phyloP scores from a whole-genome alignment of 2,888 invertebrate species.

The Clistopyga incitator region DNA sequence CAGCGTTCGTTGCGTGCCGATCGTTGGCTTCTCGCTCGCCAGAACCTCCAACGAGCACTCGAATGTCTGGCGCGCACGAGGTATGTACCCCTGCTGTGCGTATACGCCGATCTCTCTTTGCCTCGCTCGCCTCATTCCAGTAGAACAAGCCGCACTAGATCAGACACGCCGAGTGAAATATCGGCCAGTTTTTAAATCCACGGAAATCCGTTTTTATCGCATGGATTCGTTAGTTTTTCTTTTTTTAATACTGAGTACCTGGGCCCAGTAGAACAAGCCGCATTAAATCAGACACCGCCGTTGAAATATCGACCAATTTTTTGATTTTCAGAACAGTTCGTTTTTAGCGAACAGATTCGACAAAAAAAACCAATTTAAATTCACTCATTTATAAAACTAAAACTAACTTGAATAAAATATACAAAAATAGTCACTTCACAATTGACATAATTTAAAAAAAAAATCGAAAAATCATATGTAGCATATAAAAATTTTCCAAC shows the following conservation, averaged over 20 bases:
- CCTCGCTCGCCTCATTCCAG: slow-evolving; percentile 19
- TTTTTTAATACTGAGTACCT: background rate
- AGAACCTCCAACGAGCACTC: slow-evolving; percentile 52
- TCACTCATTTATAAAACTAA: no score
- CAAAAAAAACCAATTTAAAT: no score
- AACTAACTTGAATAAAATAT: no score
- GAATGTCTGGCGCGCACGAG: slow-evolving; percentile 62
- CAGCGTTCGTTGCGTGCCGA: slow-evolving; percentile 64
- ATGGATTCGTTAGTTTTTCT: background rate
- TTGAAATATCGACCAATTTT: no score
- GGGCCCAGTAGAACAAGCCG: slow-evolving; percentile 47
- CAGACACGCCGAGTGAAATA: slow-evolving; percentile 30
- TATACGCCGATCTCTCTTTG: slow-evolving; percentile 21
- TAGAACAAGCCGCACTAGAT: slow-evolving; percentile 38
- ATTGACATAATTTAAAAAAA: no score
- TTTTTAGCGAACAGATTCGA: no score
- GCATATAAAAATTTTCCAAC: no score
- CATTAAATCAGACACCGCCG: slow-evolving; percentile 18
- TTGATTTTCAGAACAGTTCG: no score
- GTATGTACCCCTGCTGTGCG: slow-evolving; percentile 46
- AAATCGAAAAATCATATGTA: no score
- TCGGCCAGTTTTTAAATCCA: background rate
- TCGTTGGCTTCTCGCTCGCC: slow-evolving; percentile 54
- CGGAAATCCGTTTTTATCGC: background rate
- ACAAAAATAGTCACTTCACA: no score